These are phyloP conservation scores for Salvelinus fontinalis DNA, from an alignment of 2,113 vertebrate species.

Conservation along the genomic window DNA sequence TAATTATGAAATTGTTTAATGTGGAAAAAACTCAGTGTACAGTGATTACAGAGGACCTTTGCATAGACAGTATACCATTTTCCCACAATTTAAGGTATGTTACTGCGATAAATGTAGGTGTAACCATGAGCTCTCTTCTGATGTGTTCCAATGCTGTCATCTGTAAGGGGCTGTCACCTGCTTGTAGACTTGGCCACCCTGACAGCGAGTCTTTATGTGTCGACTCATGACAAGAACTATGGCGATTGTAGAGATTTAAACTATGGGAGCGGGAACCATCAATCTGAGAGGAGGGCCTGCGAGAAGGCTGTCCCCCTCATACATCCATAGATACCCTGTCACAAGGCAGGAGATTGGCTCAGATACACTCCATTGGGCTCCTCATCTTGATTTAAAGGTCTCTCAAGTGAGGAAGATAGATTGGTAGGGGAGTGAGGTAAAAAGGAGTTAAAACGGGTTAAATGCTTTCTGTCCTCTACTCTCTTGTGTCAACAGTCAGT, in stretches of 20 bases:
- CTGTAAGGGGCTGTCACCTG: neutral
- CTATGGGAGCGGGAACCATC: slow-evolving; percentile 24
- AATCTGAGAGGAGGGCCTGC: slow-evolving; percentile 14
- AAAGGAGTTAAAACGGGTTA: neutral
- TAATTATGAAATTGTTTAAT: neutral
- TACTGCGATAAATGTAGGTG: neutral
- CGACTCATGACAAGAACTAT: slow-evolving; percentile 2
- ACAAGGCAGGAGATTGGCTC: slow-evolving; percentile 7
- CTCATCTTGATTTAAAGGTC: slow-evolving; percentile 31
- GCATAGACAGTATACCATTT: neutral
- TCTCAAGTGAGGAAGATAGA: neutral
- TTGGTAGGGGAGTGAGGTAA: neutral
- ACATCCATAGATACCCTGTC: neutral
- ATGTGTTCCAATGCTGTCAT: neutral
- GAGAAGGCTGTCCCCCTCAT: neutral
- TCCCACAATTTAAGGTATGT: neutral
- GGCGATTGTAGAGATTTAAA: slow-evolving; percentile 15
- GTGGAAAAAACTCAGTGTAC: neutral
- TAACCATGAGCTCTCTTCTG: neutral
- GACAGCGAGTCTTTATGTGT: neutral
- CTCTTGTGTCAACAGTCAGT: neutral
- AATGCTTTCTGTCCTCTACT: slow-evolving; percentile 1
- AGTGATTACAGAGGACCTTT: neutral
- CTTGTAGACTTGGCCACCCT: neutral
- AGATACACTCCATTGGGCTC: slow-evolving; percentile 9